phyloP scores from a whole-genome alignment of 2,888 invertebrate genomes.

The Nymphalis urticae region DNA sequence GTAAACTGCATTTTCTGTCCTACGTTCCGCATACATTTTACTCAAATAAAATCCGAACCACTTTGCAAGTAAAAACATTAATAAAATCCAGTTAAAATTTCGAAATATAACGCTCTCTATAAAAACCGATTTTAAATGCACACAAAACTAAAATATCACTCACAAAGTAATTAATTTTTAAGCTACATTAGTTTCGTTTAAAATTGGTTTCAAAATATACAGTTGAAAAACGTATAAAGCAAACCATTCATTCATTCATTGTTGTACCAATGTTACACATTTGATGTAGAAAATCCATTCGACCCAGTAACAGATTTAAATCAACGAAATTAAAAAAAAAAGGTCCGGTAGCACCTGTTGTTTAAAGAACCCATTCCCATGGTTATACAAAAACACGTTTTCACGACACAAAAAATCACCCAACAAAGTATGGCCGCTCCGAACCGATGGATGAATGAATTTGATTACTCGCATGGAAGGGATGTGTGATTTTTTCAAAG shows the following conservation, averaged over 20 bases:
- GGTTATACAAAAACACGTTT: constrained; percentile 61
- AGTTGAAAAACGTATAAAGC: not conserved
- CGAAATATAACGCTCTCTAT: no score
- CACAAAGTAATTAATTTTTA: not conserved
- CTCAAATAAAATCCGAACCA: no score
- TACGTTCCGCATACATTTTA: no score
- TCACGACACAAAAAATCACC: constrained; percentile 52
- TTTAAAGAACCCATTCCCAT: constrained; percentile 65
- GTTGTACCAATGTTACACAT: constrained; percentile 8
- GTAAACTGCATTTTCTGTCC: no score
- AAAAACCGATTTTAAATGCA: no score
- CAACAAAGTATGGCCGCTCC: constrained; percentile 53
- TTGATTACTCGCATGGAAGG: constrained; percentile 19
- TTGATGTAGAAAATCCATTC: constrained; percentile 32
- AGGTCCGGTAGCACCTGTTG: constrained; percentile 65
- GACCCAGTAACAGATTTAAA: constrained; percentile 25
- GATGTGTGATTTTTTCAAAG: constrained; percentile 10
- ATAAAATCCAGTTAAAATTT: no score
- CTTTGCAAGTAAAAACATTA: no score
- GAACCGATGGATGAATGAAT: constrained; percentile 20
- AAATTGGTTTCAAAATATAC: not conserved
- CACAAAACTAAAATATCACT: no score
- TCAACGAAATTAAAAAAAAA: constrained; percentile 23
- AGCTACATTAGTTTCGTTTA: not conserved
- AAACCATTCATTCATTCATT: constrained; percentile 3